Conservation (phyloP, 1,140 invertebrate species). For the Drosophila kohkoa region DNA sequence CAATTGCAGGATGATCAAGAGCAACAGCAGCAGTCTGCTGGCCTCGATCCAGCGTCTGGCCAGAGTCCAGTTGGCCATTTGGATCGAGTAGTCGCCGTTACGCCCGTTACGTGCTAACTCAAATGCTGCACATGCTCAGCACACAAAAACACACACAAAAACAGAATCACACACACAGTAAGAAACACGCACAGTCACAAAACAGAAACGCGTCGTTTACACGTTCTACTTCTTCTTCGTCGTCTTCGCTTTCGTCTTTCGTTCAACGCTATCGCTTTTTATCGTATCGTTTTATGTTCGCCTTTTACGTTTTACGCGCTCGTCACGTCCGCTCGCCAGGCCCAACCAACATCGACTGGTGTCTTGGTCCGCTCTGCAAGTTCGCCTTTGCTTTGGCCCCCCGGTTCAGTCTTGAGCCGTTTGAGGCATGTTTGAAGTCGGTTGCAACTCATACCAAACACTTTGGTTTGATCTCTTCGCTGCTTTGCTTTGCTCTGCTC, state of each 20-base stretch:
- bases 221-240: conserved; percentile 23
- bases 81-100: conserved; percentile 41
- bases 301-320: conserved; percentile 52
- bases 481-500: conserved; percentile 22
- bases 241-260: conserved; percentile 28
- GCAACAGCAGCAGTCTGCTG: conserved; percentile 66
- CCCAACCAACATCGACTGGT: conserved; percentile 69
- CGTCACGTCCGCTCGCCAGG: conserved; percentile 66
- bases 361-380: conserved; percentile 62
- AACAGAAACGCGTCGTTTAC: conserved; percentile 7
- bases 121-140: conserved; percentile 61
- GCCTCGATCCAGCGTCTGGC: conserved; percentile 32
- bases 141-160: conserved; percentile 12
- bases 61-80: conserved; percentile 59
- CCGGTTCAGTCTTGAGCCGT: conserved; percentile 42
- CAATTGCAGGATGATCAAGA: conserved; percentile 63
- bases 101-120: conserved; percentile 44
- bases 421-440: conserved; percentile 69
- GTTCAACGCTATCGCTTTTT: neutral
- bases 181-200: conserved; percentile 25
- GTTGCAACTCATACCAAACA: conserved; percentile 56
- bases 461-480: conserved; percentile 6
- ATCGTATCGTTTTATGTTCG: conserved; percentile 15
- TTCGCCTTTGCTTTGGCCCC: conserved; percentile 63
- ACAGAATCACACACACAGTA: neutral